phyloP scores from a whole-genome alignment of 1,140 invertebrate genomes.

The Hycleus phaleratus region DNA sequence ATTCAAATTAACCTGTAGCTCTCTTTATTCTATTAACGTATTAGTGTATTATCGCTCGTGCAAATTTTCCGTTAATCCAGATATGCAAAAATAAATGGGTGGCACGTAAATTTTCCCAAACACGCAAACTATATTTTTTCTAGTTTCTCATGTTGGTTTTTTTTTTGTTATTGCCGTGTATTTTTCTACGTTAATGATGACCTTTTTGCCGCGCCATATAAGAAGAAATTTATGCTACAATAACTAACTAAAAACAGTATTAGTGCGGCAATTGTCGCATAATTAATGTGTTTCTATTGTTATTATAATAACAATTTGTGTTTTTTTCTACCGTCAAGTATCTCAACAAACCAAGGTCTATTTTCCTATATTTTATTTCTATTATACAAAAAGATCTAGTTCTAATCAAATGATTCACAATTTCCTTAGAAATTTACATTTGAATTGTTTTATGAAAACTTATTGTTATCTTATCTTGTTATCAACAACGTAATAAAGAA shows the following conservation, averaged over 20 bases:
- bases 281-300: too few species aligned
- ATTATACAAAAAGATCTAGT: too few species aligned
- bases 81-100: slow-evolving; percentile 19
- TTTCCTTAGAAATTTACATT: too few species aligned
- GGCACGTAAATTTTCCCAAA: not conserved
- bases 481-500: too few species aligned
- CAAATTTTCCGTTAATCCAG: not conserved
- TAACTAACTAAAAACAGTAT: not conserved
- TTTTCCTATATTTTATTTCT: too few species aligned
- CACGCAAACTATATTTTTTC: slow-evolving; percentile 7
- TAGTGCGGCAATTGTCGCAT: not conserved
- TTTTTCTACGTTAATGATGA: slow-evolving; percentile 8
- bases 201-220: slow-evolving; percentile 18
- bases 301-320: too few species aligned
- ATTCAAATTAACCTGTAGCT: slow-evolving; percentile 14
- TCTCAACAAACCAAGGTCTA: too few species aligned
- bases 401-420: too few species aligned
- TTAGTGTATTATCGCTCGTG: slow-evolving; percentile 16
- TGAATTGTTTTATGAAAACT: too few species aligned
- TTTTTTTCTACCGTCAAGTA: too few species aligned
- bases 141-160: not conserved
- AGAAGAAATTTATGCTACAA: not conserved
- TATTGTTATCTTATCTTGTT: too few species aligned
- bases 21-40: slow-evolving; percentile 1
- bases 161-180: too few species aligned